Percentiles rank a stretch among this genome's conserved stretches.
phyloP scores from a whole-genome alignment of 2,888 invertebrate genomes.

The Laothoe populi region DNA sequence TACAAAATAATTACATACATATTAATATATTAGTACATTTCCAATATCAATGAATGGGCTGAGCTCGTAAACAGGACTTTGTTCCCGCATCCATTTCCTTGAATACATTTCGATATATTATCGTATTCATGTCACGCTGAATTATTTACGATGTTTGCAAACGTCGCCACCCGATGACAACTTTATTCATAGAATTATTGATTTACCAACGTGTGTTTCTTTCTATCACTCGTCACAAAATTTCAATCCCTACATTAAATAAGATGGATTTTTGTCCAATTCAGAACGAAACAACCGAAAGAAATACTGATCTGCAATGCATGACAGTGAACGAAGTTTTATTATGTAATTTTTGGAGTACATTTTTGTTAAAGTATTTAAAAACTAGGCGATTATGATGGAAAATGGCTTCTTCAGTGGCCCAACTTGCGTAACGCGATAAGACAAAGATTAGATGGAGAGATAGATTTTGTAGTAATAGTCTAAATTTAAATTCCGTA shows the following conservation, averaged over 20 bases:
- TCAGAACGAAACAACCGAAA: not conserved
- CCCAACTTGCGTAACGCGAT: too few species aligned
- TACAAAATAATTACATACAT: not conserved
- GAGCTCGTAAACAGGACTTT: conserved; percentile 21
- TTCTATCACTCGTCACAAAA: not conserved
- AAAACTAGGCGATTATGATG: too few species aligned
- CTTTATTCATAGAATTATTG: conserved; percentile 51
- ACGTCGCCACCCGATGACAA: conserved; percentile 43
- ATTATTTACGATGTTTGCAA: conserved; percentile 54
- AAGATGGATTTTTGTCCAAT: not conserved
- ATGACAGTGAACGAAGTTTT: too few species aligned
- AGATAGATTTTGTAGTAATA: too few species aligned
- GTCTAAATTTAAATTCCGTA: too few species aligned
- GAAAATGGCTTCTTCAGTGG: too few species aligned
- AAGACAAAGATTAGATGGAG: too few species aligned
- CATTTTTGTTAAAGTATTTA: too few species aligned
- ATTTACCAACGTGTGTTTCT: conserved; percentile 30
- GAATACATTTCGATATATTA: conserved; percentile 22
- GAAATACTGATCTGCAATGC: not conserved
- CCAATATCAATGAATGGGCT: conserved; percentile 6
- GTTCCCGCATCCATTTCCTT: conserved; percentile 17
- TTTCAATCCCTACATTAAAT: not conserved
- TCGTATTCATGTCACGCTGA: conserved; percentile 19
- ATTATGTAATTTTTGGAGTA: too few species aligned
- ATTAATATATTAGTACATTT: conserved; percentile 7